Percentiles rank a stretch among this genome's conserved stretches.
Conservation (phyloP, 2,113 vertebrate genomes). For the Podarcis cretensis region DNA sequence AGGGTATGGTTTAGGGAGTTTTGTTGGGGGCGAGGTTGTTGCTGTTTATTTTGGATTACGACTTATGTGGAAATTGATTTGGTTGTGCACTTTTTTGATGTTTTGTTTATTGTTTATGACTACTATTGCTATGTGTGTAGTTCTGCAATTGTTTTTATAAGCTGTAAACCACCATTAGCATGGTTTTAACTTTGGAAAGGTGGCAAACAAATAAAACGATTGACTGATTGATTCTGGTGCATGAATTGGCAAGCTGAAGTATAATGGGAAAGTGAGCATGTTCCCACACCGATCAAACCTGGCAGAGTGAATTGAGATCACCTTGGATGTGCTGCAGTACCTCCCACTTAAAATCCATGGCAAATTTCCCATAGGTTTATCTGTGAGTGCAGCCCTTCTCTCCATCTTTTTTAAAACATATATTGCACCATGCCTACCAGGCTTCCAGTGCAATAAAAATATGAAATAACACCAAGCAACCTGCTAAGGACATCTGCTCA, state of each 20-base stretch:
- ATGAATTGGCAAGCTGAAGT: background rate
- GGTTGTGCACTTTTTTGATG: too few species aligned
- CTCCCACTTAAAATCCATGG: background rate
- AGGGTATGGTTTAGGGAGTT: too few species aligned
- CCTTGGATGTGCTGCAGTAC: constrained; percentile 2
- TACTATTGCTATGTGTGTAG: too few species aligned
- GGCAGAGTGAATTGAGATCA: background rate
- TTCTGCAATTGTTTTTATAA: too few species aligned
- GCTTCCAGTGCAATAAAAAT: background rate
- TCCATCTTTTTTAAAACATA: background rate
- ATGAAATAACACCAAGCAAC: background rate
- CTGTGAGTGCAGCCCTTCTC: background rate
- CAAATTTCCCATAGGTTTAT: background rate
- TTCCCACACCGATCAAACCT: background rate
- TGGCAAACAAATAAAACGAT: too few species aligned
- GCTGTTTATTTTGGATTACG: too few species aligned
- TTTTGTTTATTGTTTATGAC: too few species aligned
- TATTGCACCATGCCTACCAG: background rate
- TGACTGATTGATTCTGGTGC: background rate
- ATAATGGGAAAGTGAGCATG: too few species aligned
- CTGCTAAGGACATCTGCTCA: background rate
- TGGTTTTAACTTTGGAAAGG: too few species aligned
- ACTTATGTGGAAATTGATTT: too few species aligned
- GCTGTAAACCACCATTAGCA: too few species aligned
- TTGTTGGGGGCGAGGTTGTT: too few species aligned